Base-by-base conservation (phyloP, 2,888 invertebrate species). In the Drosophila atripex region DNA sequence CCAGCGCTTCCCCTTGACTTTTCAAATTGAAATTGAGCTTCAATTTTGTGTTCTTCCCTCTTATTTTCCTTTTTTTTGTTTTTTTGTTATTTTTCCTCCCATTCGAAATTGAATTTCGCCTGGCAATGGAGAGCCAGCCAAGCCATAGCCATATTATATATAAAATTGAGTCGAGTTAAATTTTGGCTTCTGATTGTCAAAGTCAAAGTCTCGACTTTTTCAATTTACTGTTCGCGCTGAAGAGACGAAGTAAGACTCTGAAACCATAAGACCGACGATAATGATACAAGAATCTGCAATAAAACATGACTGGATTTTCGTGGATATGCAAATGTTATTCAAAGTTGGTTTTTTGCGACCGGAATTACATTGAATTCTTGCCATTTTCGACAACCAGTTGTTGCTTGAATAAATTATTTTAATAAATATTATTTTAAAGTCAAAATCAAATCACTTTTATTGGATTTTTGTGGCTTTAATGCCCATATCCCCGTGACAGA, bases 391-490 rank as follows among this genome's bases (percentile, higher is more conserved):
- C n/a, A n/a, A n/a, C n/a, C n/a, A n/a, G n/a, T 18, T 18, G 9
- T 53, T 53, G 53, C 28, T 53, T 53, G 45, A 9, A 45, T 45
- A 53, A 53, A 53, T 53, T 53, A 28, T 28, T 16, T 28, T 45
- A 53, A 53, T n/a, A n/a, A n/a, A n/a, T n/a, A n/a, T n/a, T n/a
- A n/a, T n/a, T n/a, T n/a, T n/a, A n/a, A n/a, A n/a, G n/a, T n/a
- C 21, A 23, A 35, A 35, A n/a, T 35, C 35, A 35, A 35, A 35
- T 35, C 35, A n/a, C n/a, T n/a, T n/a, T n/a, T n/a, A n/a, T n/a
- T n/a, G n/a, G n/a, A n/a, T n/a, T n/a, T n/a, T n/a, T n/a, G n/a
- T n/a, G n/a, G n/a, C n/a, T n/a, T n/a, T n/a, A n/a, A n/a, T n/a
- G n/a, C n/a, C n/a, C n/a, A n/a, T n/a, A n/a, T n/a, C n/a, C n/a